Conservation (phyloP, 2,888 invertebrate genomes). For the Papilio protenor region DNA sequence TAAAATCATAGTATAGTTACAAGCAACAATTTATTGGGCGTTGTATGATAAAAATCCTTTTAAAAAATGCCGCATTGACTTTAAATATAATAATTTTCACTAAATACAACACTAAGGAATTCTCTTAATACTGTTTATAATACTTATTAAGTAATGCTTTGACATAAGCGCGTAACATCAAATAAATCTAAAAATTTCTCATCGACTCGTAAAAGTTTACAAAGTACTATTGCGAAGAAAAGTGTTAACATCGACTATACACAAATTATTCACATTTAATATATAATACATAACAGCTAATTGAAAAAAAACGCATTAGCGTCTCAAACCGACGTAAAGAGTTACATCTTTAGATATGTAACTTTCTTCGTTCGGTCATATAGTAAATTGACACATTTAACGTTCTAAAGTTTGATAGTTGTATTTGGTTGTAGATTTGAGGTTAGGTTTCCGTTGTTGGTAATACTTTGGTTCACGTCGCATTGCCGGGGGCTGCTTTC, state of each 20-base stretch:
- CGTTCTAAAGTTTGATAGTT: slow-evolving; percentile 3
- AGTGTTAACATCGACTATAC: slow-evolving; percentile 42
- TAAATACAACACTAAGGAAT: slow-evolving; percentile 23
- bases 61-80: neutral
- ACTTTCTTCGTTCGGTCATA: neutral
- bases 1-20: neutral
- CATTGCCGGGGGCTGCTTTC: slow-evolving; percentile 57
- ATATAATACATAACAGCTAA: slow-evolving; percentile 43
- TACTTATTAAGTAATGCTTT: slow-evolving; percentile 32
- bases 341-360: neutral
- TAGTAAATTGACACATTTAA: slow-evolving; percentile 38
- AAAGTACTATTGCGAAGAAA: slow-evolving; percentile 26
- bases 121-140: slow-evolving; percentile 37
- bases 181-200: slow-evolving; percentile 28
- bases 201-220: neutral
- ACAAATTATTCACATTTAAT: slow-evolving; percentile 48
- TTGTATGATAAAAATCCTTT: neutral
- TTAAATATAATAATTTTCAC: neutral
- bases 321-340: neutral
- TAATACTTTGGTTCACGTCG: slow-evolving; percentile 42
- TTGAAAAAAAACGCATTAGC: slow-evolving; percentile 17
- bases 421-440: neutral
- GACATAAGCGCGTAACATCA: slow-evolving; percentile 18
- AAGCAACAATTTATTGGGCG: neutral
- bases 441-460: neutral